Base-by-base conservation (phyloP, 2,113 vertebrate genomes). In the Cyprinodon brontotheroides region DNA sequence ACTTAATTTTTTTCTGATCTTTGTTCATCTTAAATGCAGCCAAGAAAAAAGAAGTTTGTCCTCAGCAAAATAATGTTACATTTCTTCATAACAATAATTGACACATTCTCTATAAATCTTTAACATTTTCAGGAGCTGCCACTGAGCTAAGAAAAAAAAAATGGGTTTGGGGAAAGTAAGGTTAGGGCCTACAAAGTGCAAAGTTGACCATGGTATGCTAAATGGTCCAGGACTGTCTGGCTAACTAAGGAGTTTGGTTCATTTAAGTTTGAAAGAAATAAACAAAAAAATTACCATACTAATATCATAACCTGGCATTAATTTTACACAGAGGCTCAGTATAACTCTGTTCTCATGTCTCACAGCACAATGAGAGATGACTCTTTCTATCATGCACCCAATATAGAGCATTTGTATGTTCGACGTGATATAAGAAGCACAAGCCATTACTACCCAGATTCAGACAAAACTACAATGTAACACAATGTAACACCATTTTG, bases 171-270 rank as follows among this genome's bases (percentile, higher is more conserved):
- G 9, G 10, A 4, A 20, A 29, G 45, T 15, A 67, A 81, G 77
- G 79, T 84, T 86, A 85, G 70, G 74, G 4, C 41, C 17, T 68
- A 65, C 45, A 70, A 81, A 22, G 59, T 75, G 60, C 61, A 38
- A 53, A 82, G 65, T 72, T 75, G 82, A 69, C 69, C 2, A 17
- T 53, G 72, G 75, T 67, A 53, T 80, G 73, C 68, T 78, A 72
- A 15, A 20, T 62, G 65, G 81, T 65, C 65, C 11, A 57, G 50
- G 20, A 57, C 17, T 3, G 2, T 38, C 15, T 3, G 48, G 61
- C 69, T 74, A 75, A 86, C 86, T 53, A 69, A 79, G 17, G 41
- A 65, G 48, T 69, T 82, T 22, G 5, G 48, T 64, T 50, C 17
- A 69, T 22, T 40, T 17, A 29, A 29, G 29, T 29, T 29, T 29